Evolutionary conservation across 2,888 invertebrate species (phyloP).

Genomic region (Andrena bicolor): DNA sequence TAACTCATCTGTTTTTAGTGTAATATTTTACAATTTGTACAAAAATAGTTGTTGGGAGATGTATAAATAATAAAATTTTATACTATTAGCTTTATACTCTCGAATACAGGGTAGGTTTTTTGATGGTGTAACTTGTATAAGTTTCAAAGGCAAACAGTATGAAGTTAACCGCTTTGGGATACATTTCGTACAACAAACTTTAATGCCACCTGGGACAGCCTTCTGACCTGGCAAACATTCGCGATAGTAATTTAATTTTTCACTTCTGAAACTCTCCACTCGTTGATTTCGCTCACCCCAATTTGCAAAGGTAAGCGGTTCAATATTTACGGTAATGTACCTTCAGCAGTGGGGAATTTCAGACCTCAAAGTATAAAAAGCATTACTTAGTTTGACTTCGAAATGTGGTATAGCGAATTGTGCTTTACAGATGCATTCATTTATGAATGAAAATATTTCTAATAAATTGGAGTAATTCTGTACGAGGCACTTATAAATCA

Average conservation of each 20-base stretch:
- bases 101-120: background rate
- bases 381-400: background rate
- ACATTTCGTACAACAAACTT: slow-evolving; percentile 41
- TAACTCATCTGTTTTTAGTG: background rate
- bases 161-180: slow-evolving; percentile 36
- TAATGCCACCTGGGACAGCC: slow-evolving; percentile 23
- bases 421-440: too few species aligned
- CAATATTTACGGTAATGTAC: slow-evolving; percentile 15
- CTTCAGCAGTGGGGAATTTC: background rate
- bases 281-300: background rate
- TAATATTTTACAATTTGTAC: background rate
- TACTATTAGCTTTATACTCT: background rate
- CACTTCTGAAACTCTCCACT: slow-evolving; percentile 12
- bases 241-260: slow-evolving; percentile 39
- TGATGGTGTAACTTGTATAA: background rate
- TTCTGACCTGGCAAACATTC: slow-evolving; percentile 42
- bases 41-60: background rate
- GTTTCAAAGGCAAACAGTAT: slow-evolving; percentile 26
- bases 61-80: background rate
- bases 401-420: background rate
- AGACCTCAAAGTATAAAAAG: background rate
- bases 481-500: too few species aligned
- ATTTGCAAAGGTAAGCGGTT: slow-evolving; percentile 6
- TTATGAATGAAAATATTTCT: too few species aligned
- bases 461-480: too few species aligned